Conservation (phyloP, 2,888 invertebrate species). For the Drosophila lacicola region DNA sequence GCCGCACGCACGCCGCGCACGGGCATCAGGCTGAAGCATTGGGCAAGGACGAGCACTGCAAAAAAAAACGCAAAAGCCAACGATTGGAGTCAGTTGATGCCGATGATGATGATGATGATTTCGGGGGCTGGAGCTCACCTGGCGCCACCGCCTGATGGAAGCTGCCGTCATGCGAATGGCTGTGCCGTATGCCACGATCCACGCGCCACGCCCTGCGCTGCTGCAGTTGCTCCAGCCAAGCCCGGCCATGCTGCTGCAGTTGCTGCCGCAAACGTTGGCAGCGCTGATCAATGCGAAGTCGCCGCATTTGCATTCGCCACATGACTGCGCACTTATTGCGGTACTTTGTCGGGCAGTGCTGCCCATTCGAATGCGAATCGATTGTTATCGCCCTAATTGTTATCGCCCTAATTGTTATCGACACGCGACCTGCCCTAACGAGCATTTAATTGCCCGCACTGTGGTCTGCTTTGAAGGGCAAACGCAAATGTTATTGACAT, state of each 20-base stretch:
- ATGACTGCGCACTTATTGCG: constrained; percentile 23
- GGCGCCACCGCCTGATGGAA: constrained; percentile 82
- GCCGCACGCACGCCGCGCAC: constrained; percentile 74
- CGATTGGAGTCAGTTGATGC: neutral
- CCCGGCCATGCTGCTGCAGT: constrained; percentile 3
- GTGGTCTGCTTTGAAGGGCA: neutral
- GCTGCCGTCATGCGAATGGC: constrained; percentile 75
- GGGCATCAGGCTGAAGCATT: constrained; percentile 82
- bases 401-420: constrained; percentile 16
- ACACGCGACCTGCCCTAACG: constrained; percentile 32
- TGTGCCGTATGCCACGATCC: constrained; percentile 47
- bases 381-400: constrained; percentile 22
- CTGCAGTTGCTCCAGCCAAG: constrained; percentile 13
- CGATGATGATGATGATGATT: neutral
- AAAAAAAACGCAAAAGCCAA: neutral
- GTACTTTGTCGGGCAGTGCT: neutral
- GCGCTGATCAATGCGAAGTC: constrained; percentile 10
- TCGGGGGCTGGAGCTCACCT: constrained; percentile 58
- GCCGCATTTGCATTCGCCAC: constrained; percentile 12
- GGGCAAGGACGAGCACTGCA: constrained; percentile 79
- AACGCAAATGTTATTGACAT: neutral
- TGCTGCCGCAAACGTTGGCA: constrained; percentile 12
- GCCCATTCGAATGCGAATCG: constrained; percentile 2
- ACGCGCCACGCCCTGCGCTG: constrained; percentile 1
- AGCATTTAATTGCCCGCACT: constrained; percentile 27